Evolutionary conservation across 2,888 invertebrate genomes (phyloP).

Genomic region (Drosophila subquinaria): DNA sequence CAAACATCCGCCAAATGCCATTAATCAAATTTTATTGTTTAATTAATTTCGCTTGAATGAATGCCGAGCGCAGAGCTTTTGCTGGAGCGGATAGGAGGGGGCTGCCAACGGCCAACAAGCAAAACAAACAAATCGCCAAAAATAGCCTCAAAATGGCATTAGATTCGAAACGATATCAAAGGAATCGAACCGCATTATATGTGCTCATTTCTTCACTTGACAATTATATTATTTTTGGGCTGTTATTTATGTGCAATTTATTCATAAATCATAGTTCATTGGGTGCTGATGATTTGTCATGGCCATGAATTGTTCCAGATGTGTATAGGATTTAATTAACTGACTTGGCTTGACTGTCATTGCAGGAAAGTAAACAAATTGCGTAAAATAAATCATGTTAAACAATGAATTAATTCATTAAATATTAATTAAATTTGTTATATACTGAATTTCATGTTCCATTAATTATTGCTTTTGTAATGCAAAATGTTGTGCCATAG

Average conservation of each 20-base stretch:
- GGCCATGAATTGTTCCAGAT: conserved; percentile 19
- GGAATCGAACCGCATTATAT: conserved; percentile 63
- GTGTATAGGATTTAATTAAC: conserved; percentile 22
- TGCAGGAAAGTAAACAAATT: conserved; percentile 7
- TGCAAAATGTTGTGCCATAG: not conserved
- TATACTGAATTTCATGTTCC: not conserved
- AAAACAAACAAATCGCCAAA: conserved; percentile 74
- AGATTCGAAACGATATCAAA: conserved; percentile 62
- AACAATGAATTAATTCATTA: conserved; percentile 3
- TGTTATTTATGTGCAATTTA: conserved; percentile 36
- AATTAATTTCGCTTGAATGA: conserved; percentile 79
- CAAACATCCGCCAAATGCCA: conserved; percentile 52
- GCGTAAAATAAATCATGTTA: not conserved
- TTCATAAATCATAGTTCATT: conserved; percentile 32
- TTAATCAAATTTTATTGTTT: conserved; percentile 81
- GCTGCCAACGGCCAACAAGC: conserved; percentile 8
- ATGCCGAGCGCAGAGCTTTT: conserved; percentile 31
- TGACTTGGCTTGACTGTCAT: not conserved
- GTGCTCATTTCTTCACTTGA: conserved; percentile 48
- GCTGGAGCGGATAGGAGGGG: not conserved
- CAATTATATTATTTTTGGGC: conserved; percentile 34
- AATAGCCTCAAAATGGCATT: conserved; percentile 68
- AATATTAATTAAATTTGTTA: not conserved
- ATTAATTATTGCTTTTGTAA: not conserved
- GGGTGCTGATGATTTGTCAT: conserved; percentile 28